phyloP scores from a whole-genome alignment of 2,113 vertebrate species.

The Amphiprion ocellaris region DNA sequence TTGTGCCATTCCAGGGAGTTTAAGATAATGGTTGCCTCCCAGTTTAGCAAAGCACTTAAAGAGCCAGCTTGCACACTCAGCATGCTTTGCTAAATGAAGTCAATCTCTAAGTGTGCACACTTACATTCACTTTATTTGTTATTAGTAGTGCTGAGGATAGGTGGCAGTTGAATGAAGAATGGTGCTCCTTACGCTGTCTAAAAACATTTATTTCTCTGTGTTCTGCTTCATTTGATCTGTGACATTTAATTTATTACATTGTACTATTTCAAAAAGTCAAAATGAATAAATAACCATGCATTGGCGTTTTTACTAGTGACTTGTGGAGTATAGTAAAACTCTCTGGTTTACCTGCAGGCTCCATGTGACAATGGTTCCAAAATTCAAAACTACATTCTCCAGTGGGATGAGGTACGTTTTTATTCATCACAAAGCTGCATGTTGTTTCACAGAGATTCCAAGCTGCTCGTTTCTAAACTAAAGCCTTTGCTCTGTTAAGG shows the following conservation, averaged over 20 bases:
- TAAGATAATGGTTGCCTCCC: slow-evolving; percentile 9
- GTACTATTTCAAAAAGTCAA: too few relatives aligned
- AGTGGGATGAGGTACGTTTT: slow-evolving; percentile 94
- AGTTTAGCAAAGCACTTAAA: background rate
- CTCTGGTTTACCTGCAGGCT: slow-evolving; percentile 80
- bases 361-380: slow-evolving; percentile 97
- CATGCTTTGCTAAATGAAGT: slow-evolving; percentile 14
- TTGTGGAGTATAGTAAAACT: background rate
- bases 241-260: background rate
- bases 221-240: too few relatives aligned
- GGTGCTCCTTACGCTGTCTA: too few relatives aligned
- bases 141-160: background rate
- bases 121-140: slow-evolving; percentile 8
- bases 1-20: slow-evolving; percentile 4
- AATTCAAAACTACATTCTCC: slow-evolving; percentile 94
- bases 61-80: slow-evolving; percentile 15
- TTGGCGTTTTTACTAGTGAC: background rate
- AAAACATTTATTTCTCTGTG: too few relatives aligned
- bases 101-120: background rate
- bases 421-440: background rate
- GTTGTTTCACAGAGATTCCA: background rate
- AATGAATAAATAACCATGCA: too few relatives aligned
- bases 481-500: slow-evolving; percentile 80
- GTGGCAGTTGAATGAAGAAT: too few relatives aligned
- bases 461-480: background rate